phyloP scores from a whole-genome alignment of 1,140 invertebrate genomes.

The Luehdorfia chinensis region DNA sequence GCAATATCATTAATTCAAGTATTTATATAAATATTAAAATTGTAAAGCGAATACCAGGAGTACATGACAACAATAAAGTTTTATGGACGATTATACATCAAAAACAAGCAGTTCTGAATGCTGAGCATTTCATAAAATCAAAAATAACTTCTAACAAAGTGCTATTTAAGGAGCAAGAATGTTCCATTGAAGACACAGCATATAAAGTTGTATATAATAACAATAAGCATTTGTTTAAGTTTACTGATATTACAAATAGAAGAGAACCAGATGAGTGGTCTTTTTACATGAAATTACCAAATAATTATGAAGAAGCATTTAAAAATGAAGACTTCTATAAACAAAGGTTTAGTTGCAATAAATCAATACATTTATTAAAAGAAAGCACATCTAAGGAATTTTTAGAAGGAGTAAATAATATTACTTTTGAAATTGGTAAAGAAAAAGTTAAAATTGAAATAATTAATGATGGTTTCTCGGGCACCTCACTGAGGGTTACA shows the following conservation, averaged over 20 bases:
- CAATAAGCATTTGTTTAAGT: slow-evolving; percentile 36
- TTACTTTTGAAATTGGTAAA: slow-evolving; percentile 33
- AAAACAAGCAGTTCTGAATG: slow-evolving; percentile 34
- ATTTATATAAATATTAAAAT: slow-evolving; percentile 43
- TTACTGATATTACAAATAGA: slow-evolving; percentile 24
- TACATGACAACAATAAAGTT: slow-evolving; percentile 37
- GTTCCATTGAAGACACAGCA: slow-evolving; percentile 29
- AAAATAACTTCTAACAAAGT: slow-evolving; percentile 20
- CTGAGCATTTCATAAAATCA: slow-evolving; percentile 54
- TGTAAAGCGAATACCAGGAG: slow-evolving; percentile 40
- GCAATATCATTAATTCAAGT: slow-evolving; percentile 21
- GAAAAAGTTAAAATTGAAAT: slow-evolving; percentile 39
- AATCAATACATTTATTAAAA: slow-evolving; percentile 29
- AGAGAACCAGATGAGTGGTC: slow-evolving; percentile 21
- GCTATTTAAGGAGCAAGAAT: slow-evolving; percentile 24
- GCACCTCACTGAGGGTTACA: slow-evolving; percentile 34
- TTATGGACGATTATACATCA: slow-evolving; percentile 42
- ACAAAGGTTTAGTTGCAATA: slow-evolving; percentile 28
- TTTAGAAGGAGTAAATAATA: slow-evolving; percentile 35
- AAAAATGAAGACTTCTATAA: slow-evolving; percentile 24
- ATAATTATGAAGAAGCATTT: slow-evolving; percentile 36
- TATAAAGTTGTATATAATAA: slow-evolving; percentile 26
- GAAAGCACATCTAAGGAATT: slow-evolving; percentile 43
- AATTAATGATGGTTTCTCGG: slow-evolving; percentile 37
- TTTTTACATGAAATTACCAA: slow-evolving; percentile 44